Evolutionary conservation across 92 coral and sea anemone species (phyloP), one percentile per base, ranked within the genome.

Genomic region (Heliopora coerulea): DNA sequence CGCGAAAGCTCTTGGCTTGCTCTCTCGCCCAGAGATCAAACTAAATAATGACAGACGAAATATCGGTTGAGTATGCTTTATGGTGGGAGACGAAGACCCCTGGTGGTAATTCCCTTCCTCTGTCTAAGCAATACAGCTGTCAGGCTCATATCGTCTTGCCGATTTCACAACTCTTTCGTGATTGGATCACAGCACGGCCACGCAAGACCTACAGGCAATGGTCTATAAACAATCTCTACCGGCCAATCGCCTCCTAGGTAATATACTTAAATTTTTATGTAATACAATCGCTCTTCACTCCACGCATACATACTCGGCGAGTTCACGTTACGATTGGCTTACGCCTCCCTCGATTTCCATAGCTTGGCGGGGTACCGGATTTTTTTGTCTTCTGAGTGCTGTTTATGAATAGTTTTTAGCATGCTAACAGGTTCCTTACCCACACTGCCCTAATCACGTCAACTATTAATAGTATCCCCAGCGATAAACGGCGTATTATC

Each of bases 371-470:
- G 77, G 77, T 29, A 57, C 41, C 57, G 77, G 23, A 30, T 18
- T 70, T 70, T 56, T 70, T 70, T 70, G 77, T 54, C 54, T 70
- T 70, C 77, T 24, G 54, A 70, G 35, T 54, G 77, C 77, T 70
- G 77, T 70, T 62, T 50, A 24, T 70, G 49, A 54, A 33, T 70
- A 54, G 77, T 49, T 70, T 33, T 44, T 54, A 35, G 77, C 77
- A 70, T 70, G 40, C 48, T 42, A 67, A 67, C 77, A 17, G 61
- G 63, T 32, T 41, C 63, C 21, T 23, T 15, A 5, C 57, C 30
- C 62, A 54, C 50, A 54, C 77, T 50, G 77, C 29, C 61, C 28
- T 14, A 13, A 56, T 23, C 14, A 6, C 17, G 61, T 23, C 29
- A 6, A 56, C 61, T 56, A 56, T 56, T 56, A 56, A 56, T 56